phyloP scores from a whole-genome alignment of 2,888 invertebrate species.

The Hermaeophaga mercurialis region DNA sequence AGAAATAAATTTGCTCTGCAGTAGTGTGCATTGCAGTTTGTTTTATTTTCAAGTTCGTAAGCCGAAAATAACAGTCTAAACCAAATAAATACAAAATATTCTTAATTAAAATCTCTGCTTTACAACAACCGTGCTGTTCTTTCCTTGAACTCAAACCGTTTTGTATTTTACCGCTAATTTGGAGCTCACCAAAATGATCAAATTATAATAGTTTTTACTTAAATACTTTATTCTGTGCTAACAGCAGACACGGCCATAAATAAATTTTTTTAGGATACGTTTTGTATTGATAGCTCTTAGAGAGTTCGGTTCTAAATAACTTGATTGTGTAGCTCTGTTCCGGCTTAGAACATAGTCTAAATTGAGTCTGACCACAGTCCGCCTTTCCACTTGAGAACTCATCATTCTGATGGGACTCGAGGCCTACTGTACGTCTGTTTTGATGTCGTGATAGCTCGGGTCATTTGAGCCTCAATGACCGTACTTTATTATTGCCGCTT shows the following conservation, averaged over 20 bases:
- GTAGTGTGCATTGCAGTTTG: conserved; percentile 24
- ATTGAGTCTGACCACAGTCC: conserved; percentile 3
- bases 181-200: too few species aligned
- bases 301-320: too few species aligned
- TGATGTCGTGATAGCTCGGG: conserved; percentile 52
- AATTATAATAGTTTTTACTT: too few species aligned
- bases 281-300: too few species aligned
- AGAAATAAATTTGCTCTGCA: conserved; percentile 26
- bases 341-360: neutral
- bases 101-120: conserved; percentile 18
- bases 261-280: too few species aligned
- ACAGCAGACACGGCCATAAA: too few species aligned
- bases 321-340: too few species aligned
- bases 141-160: too few species aligned
- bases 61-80: conserved; percentile 23
- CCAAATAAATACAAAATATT: conserved; percentile 24
- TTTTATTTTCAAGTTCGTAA: conserved; percentile 21
- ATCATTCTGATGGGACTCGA: conserved; percentile 11
- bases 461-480: conserved; percentile 55
- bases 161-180: too few species aligned
- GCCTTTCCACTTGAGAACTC: conserved; percentile 7
- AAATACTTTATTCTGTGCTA: too few species aligned
- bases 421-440: conserved; percentile 36
- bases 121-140: too few species aligned
- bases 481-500: conserved; percentile 53